Base-by-base conservation (phyloP, 2,888 invertebrate genomes). In the Dilophus febrilis region DNA sequence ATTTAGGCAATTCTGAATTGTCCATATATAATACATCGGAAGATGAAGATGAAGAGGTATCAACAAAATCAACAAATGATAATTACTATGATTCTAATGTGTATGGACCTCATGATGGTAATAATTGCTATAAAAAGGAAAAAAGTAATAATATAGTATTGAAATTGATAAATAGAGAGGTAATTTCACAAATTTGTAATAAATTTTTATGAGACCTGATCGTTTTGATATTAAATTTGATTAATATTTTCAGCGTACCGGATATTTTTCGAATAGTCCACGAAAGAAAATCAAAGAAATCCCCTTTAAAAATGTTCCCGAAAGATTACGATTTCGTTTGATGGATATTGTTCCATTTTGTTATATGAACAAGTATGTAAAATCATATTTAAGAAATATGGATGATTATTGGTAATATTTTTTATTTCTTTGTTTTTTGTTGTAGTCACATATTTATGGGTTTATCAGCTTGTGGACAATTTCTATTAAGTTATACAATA, bases 381-480 rank as follows among this genome's bases (percentile, higher is more conserved):
- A 29, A 17, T 3, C 19, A 14, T 5, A 30, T 29, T 13, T 13
- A 11, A n/a, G 12, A 26, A 17, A 26, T n/a, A 22, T 13, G 14
- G 28, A 28, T 6, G 26, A 4, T 29, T 16, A 17, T 16, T 31
- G n/a, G 33, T 6, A 34, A 39, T 37, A 35, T 4, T 42, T 50
- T 51, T 42, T 18, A 7, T 32, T 29, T 27, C 30, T 36, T 35
- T 33, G 41, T 31, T 18, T 5, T 13, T 51, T 46, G 38, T 63
- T 64, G 16, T 50, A 87, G 88, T 48, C 90, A 92, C 59, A 77
- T 91, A 47, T 86, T 88, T 56, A 85, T 94, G 79, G 94, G 94
- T 7, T 80, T 92, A 55, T 87, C 88, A n/a, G 80, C 86, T 51
- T 91, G 91, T 59, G 91, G 92, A 12, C 84, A 87, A 63, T 92